Base-by-base conservation (phyloP, 1,140 invertebrate species). In the Drosophila lowei region DNA sequence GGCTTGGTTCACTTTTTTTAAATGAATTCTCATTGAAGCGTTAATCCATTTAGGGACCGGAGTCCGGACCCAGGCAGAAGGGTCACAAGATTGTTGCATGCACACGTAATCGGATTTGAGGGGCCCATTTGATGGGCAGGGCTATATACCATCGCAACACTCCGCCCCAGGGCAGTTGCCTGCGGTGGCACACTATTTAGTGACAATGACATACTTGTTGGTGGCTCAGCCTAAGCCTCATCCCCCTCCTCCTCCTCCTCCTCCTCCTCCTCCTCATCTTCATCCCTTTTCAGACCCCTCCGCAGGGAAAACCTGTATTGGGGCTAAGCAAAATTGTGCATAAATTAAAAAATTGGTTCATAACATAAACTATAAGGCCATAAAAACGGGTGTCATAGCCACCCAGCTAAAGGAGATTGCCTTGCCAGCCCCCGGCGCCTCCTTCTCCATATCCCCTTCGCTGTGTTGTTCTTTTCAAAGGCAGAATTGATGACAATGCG, bases 401-500 rank as follows among this genome's bases (percentile, higher is more conserved):
- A 65, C 72, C 63, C 66, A 49, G 54, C 25, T 34, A 55, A 74
- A 44, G 46, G 49, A 75, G 50, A 74, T 65, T 76, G 63, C 54
- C 77, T 64, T 74, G 57, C 48, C 48, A 60, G 64, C 48, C 53
- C 41, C 38, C 30, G 34, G 43, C 25, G 13, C 15, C 28, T 42
- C 42, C 54, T 46, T 59, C 48, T 21, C 44, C 28, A 13, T 62
- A 30, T 38, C 42, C 55, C 28, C 52, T 53, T 57, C 18, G 61
- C 23, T 63, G 28, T 63, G 66, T 77, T 60, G 74, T 67, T 80
- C 49, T 48, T 57, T 72, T 71, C 62, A 65, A 78, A 68, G 71
- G 74, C 68, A 67, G 81, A 81, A 86, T 88, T 88, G 78, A 88
- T 86, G 83, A 86, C 81, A 86, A 88, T 88, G 81, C 74, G 81